Evolutionary conservation across 2,888 invertebrate genomes (phyloP).

Genomic region (Trichacis sp.): DNA sequence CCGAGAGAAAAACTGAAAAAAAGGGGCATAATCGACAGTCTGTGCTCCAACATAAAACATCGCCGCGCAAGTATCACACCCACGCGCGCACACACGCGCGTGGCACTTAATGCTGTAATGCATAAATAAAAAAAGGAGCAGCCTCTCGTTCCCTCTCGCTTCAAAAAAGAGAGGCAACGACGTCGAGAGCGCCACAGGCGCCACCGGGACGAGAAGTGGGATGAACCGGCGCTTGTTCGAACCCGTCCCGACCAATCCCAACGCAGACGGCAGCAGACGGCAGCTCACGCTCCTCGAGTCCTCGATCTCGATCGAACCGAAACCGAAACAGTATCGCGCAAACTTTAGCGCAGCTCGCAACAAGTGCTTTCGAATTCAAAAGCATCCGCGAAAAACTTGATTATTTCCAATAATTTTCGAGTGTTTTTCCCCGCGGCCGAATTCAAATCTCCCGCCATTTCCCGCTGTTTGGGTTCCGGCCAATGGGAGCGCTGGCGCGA

Average conservation of each 20-base stretch:
- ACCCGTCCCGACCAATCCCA: constrained; percentile 29
- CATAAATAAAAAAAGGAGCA: background rate
- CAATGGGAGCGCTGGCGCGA: background rate
- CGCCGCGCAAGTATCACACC: background rate
- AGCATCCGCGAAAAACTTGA: too few species aligned
- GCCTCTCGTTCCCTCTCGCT: constrained; percentile 18
- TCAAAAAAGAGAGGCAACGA: too few species aligned
- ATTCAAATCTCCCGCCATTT: background rate
- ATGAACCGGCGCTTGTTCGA: constrained; percentile 24
- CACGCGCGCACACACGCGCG: background rate
- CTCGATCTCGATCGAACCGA: too few species aligned
- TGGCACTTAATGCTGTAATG: background rate
- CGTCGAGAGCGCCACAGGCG: constrained; percentile 30
- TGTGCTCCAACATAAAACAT: background rate
- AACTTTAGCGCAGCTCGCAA: constrained; percentile 15
- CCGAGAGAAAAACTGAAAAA: too few species aligned
- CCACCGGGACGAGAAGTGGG: constrained; percentile 37
- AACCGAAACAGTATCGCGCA: constrained; percentile 34
- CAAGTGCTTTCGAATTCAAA: background rate
- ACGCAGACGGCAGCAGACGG: too few species aligned
- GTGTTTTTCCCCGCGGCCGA: too few species aligned
- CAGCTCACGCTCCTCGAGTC: too few species aligned
- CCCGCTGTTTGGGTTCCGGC: background rate
- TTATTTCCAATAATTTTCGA: too few species aligned
- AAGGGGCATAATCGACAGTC: too few species aligned